These are phyloP conservation scores for Rhingia rostrata DNA, from an alignment of 2,888 invertebrate species.

Conservation along the genomic window DNA sequence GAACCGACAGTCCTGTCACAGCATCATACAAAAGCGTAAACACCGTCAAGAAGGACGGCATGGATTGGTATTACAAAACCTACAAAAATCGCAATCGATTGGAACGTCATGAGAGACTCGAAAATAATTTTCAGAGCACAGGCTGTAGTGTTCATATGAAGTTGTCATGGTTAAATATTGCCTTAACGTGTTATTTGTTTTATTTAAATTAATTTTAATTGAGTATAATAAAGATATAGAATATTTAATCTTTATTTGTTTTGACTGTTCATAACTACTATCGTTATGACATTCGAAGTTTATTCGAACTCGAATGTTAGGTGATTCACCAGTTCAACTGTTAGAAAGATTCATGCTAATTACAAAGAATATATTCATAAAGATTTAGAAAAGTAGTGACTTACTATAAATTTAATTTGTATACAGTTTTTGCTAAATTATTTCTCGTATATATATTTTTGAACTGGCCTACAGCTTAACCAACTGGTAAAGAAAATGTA, in stretches of 20 bases:
- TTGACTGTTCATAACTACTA: background rate
- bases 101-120: slow-evolving; percentile 58
- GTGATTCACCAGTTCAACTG: no score
- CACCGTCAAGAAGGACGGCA: slow-evolving; percentile 84
- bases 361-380: no score
- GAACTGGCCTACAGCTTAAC: no score
- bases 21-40: slow-evolving; percentile 82
- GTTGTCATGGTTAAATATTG: background rate
- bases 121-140: slow-evolving; percentile 50
- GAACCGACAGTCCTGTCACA: slow-evolving; percentile 68
- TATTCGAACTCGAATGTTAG: background rate
- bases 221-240: background rate
- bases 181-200: slow-evolving; percentile 52
- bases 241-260: background rate
- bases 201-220: slow-evolving; percentile 29
- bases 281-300: background rate
- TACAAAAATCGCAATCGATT: slow-evolving; percentile 64
- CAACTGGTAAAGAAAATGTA: no score
- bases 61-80: slow-evolving; percentile 88
- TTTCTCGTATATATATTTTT: no score
- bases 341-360: no score
- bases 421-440: no score
- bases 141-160: background rate
- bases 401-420: no score
- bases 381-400: no score